These are phyloP conservation scores for Epinotia nisella DNA, from an alignment of 2,888 invertebrate species.

Conservation along the genomic window DNA sequence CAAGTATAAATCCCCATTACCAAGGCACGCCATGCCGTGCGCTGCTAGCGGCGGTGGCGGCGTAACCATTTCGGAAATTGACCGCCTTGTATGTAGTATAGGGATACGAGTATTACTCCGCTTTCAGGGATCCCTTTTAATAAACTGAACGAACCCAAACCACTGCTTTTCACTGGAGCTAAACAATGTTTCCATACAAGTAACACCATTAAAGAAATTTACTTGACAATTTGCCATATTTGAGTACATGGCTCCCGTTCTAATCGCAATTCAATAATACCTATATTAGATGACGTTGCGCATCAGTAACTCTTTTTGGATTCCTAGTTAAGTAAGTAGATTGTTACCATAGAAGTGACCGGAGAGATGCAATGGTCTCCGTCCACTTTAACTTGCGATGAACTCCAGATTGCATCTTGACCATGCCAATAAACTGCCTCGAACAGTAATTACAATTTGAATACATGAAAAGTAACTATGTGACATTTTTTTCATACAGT, in stretches of 20 bases:
- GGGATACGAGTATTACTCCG: not conserved
- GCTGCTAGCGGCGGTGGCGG: constrained; percentile 6
- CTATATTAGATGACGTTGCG: too few relatives aligned
- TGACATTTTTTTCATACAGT: not conserved
- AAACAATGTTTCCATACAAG: not conserved
- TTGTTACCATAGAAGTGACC: constrained; percentile 8
- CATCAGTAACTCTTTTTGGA: too few relatives aligned
- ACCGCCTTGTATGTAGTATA: constrained; percentile 18
- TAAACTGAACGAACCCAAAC: not conserved
- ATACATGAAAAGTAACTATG: not conserved
- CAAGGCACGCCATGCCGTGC: constrained; percentile 32
- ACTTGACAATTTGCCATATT: too few relatives aligned
- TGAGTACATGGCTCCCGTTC: not conserved
- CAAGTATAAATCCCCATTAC: constrained; percentile 38
- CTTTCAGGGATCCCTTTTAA: not conserved
- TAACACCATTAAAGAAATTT: not conserved
- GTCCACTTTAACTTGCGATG: constrained; percentile 26
- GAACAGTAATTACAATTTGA: not conserved
- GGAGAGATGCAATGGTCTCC: constrained; percentile 8
- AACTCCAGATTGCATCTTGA: constrained; percentile 6
- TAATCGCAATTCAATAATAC: not conserved
- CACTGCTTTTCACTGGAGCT: not conserved
- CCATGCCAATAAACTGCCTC: constrained; percentile 2
- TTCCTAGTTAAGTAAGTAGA: not conserved
- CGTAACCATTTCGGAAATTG: constrained; percentile 41